Conservation (phyloP, 2,113 vertebrate genomes). For the Ramphastos sulfuratus region DNA sequence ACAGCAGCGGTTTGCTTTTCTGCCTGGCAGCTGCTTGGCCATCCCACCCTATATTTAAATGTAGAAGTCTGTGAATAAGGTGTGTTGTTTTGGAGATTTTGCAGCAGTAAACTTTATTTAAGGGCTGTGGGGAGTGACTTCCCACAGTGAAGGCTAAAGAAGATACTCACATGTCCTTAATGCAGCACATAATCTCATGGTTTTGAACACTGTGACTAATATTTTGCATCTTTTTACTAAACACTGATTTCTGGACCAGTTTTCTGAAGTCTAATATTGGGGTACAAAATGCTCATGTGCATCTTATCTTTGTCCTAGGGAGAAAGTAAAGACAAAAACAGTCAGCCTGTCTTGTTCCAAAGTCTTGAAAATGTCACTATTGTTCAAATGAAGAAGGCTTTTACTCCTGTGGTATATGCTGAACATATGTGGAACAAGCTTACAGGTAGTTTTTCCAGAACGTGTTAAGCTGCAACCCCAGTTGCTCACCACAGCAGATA, state of each 20-base stretch:
- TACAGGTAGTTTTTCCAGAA: background rate
- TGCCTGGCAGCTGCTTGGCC: background rate
- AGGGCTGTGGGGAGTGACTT: background rate
- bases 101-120: background rate
- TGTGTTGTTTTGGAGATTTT: background rate
- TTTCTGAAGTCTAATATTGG: background rate
- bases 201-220: background rate
- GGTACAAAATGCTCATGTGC: background rate
- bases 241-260: background rate
- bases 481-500: background rate
- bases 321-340: background rate
- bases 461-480: background rate
- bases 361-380: fast-evolving
- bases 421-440: background rate
- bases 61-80: background rate
- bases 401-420: background rate
- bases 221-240: background rate
- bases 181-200: background rate
- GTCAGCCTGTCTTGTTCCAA: background rate
- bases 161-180: fast-evolving
- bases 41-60: background rate
- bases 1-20: background rate
- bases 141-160: background rate
- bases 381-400: background rate
- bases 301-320: background rate